Percentiles rank a stretch among this genome's conserved stretches.
These are phyloP conservation scores for Gonatopus flavifemur DNA, from an alignment of 1,140 invertebrate genomes.

Conservation along the genomic window DNA sequence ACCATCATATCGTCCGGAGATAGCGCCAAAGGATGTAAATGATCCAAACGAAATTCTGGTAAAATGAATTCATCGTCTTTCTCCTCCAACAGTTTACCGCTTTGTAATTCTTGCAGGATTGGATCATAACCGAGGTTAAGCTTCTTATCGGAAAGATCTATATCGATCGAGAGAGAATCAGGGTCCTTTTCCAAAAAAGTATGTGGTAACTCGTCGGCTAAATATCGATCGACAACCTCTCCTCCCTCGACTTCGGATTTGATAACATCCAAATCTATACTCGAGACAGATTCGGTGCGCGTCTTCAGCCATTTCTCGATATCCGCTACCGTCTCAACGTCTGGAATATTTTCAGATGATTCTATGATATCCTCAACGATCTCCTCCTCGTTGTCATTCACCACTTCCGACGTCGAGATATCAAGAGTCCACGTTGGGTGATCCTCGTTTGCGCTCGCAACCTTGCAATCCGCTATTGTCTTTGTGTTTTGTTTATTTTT, in stretches of 20 bases:
- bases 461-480: neutral
- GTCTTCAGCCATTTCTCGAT: conserved; percentile 51
- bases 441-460: conserved; percentile 2
- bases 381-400: conserved; percentile 4
- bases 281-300: conserved; percentile 37
- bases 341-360: conserved; percentile 8
- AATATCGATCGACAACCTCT: conserved; percentile 34
- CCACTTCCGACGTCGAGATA: no score
- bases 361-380: neutral
- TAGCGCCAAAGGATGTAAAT: conserved; percentile 42
- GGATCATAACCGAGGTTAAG: conserved; percentile 42
- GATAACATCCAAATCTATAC: conserved; percentile 37
- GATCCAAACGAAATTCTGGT: conserved; percentile 49
- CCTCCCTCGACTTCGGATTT: conserved; percentile 33
- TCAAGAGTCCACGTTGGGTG: no score
- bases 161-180: conserved; percentile 37
- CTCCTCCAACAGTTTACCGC: conserved; percentile 41
- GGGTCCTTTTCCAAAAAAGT: conserved; percentile 38
- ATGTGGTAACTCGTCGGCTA: conserved; percentile 33
- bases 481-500: neutral
- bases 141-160: conserved; percentile 42
- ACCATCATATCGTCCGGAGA: conserved; percentile 46
- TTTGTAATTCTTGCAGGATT: conserved; percentile 41
- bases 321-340: conserved; percentile 36
- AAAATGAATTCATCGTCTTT: conserved; percentile 46